These are phyloP conservation scores for Heliconius himera DNA, from an alignment of 1,140 invertebrate species.

Conservation along the genomic window DNA sequence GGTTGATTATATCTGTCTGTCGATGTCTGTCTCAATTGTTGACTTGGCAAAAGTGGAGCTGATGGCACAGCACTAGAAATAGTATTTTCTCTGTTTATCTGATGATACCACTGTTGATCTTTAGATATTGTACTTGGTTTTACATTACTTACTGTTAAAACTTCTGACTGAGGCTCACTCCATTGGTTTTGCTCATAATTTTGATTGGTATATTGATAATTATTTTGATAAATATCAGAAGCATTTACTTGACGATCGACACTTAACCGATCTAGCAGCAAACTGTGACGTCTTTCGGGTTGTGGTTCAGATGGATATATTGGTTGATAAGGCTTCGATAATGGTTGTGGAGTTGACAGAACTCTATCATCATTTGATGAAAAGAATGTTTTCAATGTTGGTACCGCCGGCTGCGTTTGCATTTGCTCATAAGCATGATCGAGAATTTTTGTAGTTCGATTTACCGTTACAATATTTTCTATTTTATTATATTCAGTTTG, in stretches of 20 bases:
- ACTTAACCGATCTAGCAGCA: slow-evolving; percentile 70
- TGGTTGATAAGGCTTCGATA: slow-evolving; percentile 59
- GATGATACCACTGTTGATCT: slow-evolving; percentile 75
- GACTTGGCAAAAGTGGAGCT: slow-evolving; percentile 40
- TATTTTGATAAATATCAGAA: slow-evolving; percentile 64
- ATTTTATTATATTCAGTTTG: slow-evolving; percentile 73
- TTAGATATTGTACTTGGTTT: slow-evolving; percentile 72
- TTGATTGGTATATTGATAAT: slow-evolving; percentile 53
- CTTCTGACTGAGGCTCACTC: slow-evolving; percentile 70
- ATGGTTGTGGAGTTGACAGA: slow-evolving; percentile 55
- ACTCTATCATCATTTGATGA: slow-evolving; percentile 57
- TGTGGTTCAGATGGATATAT: slow-evolving; percentile 57
- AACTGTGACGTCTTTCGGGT: slow-evolving; percentile 71
- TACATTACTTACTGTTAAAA: slow-evolving; percentile 70
- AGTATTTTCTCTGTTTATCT: slow-evolving; percentile 56
- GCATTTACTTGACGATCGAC: slow-evolving; percentile 67
- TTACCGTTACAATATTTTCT: slow-evolving; percentile 73
- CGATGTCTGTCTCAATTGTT: slow-evolving; percentile 44
- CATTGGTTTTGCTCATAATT: slow-evolving; percentile 61
- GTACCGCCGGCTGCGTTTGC: slow-evolving; percentile 58
- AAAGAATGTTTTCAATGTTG: slow-evolving; percentile 68
- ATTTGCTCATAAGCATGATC: slow-evolving; percentile 68
- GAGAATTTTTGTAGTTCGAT: slow-evolving; percentile 71
- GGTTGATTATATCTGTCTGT: slow-evolving; percentile 27
- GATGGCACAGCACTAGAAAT: slow-evolving; percentile 56